These are phyloP conservation scores for Leiothrix lutea DNA, from an alignment of 2,113 vertebrate species.

Conservation along the genomic window DNA sequence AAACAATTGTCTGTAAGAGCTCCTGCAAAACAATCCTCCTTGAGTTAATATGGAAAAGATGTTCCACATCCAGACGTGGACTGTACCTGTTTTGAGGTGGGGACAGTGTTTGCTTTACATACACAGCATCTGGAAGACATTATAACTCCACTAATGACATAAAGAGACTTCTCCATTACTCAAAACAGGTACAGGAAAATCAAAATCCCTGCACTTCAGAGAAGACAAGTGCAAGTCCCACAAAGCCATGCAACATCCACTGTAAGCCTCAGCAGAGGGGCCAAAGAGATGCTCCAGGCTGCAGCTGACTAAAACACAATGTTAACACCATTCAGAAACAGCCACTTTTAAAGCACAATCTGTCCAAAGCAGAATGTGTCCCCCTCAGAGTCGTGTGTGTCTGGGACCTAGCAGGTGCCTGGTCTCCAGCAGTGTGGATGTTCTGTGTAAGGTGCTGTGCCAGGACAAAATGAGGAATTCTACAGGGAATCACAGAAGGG, in stretches of 20 bases:
- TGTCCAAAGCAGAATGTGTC: background rate
- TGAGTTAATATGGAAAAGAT: background rate
- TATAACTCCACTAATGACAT: background rate
- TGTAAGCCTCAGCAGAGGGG: background rate
- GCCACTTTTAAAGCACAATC: background rate
- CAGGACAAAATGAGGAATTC: background rate
- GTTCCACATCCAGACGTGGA: background rate
- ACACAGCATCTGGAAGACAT: background rate
- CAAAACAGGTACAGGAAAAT: background rate
- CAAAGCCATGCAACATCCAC: background rate
- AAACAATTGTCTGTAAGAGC: background rate
- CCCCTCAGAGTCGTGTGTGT: background rate
- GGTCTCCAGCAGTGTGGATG: background rate
- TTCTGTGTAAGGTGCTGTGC: background rate
- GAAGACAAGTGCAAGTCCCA: background rate
- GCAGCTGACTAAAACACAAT: background rate
- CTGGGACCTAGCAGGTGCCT: background rate
- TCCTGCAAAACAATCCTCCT: background rate
- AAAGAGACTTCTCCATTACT: background rate
- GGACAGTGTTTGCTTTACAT: background rate
- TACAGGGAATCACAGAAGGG: fast-evolving
- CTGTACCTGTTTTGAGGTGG: background rate
- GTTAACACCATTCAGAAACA: background rate
- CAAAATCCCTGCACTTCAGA: background rate
- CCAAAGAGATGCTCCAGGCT: background rate